Conservation (phyloP, 2,797 vertebrate genomes). For the Varecia variegata region DNA sequence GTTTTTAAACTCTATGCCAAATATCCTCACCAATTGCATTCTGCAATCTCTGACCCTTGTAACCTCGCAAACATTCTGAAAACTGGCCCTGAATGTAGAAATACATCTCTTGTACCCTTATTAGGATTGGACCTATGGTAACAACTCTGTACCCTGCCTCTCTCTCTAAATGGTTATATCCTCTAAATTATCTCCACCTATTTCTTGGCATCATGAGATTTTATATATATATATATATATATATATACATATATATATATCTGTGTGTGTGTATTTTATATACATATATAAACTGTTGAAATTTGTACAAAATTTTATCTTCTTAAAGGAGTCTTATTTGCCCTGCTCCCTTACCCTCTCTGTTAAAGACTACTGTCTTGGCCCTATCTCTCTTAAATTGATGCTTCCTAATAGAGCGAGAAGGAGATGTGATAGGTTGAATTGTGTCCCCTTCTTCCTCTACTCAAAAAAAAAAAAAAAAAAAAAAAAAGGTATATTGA, state of each 20-base stretch:
- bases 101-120: not conserved
- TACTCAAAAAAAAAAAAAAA: not conserved
- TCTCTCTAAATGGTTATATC: not conserved
- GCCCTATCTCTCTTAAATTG: not conserved
- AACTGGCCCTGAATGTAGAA: not conserved
- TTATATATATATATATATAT: not conserved
- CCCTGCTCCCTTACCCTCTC: fast-evolving
- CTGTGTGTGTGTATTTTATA: no score
- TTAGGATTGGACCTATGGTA: not conserved
- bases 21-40: not conserved
- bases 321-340: not conserved
- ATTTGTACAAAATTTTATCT: not conserved
- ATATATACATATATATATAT: fast-evolving
- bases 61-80: not conserved
- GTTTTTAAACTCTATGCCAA: not conserved
- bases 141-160: not conserved
- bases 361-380: not conserved
- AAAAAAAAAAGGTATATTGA: not conserved
- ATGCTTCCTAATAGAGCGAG: not conserved
- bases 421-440: not conserved
- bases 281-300: not conserved
- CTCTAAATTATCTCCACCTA: not conserved
- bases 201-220: not conserved
- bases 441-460: not conserved
- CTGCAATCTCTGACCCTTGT: not conserved